phyloP scores from a whole-genome alignment of 2,797 vertebrate species.

The Lepilemur ruficaudatus region DNA sequence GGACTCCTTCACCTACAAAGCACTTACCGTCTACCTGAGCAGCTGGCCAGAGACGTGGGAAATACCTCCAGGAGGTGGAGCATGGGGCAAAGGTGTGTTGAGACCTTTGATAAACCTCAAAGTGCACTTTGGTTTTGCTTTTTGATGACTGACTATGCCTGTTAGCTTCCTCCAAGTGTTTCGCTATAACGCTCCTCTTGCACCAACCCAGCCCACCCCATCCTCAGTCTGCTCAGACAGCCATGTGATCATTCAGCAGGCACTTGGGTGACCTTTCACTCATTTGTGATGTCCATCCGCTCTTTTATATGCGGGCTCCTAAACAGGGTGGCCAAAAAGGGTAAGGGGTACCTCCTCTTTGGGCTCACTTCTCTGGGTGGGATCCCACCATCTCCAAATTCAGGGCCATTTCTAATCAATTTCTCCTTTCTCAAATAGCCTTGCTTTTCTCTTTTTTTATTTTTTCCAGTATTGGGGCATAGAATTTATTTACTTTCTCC shows the following conservation, averaged over 20 bases:
- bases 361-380: neutral
- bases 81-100: fast-evolving
- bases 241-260: neutral
- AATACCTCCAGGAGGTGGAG: fast-evolving
- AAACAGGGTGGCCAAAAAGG: neutral
- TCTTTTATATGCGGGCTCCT: neutral
- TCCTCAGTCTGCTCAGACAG: neutral
- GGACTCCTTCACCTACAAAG: neutral
- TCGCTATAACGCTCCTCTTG: neutral
- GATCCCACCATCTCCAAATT: neutral
- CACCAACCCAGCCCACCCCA: fast-evolving
- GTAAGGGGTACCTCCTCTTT: neutral
- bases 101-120: neutral
- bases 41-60: neutral
- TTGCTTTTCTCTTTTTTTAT: neutral
- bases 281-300: neutral
- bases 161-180: neutral
- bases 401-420: neutral
- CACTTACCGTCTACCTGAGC: too few species aligned
- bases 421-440: neutral
- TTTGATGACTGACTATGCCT: neutral
- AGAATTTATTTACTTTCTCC: neutral
- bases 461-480: neutral
- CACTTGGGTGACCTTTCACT: neutral
- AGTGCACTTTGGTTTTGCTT: fast-evolving